Conservation (phyloP, 2,888 invertebrate genomes). For the Prosapia bicincta region DNA sequence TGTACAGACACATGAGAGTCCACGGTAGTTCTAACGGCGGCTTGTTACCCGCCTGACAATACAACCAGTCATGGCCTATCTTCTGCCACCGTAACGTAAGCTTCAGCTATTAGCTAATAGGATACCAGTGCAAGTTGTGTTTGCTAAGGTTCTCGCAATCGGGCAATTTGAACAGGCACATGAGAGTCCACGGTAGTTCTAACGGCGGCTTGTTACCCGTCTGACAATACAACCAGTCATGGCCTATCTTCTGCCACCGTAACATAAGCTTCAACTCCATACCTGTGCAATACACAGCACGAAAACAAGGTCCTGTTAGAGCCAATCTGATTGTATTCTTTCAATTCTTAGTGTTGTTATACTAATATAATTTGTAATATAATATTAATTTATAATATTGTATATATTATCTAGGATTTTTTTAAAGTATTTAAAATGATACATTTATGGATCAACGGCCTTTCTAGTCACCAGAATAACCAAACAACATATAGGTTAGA, state of each 20-base stretch:
- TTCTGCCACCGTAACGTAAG: neutral
- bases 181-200: conserved; percentile 88
- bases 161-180: conserved; percentile 97
- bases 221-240: conserved; percentile 20
- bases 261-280: neutral
- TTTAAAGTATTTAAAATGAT: too few relatives aligned
- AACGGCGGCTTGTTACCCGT: conserved; percentile 37
- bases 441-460: too few relatives aligned
- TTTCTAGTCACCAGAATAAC: too few relatives aligned
- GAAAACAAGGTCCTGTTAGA: too few relatives aligned
- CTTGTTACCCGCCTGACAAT: conserved; percentile 28
- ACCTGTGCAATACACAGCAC: too few relatives aligned
- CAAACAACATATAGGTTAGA: too few relatives aligned
- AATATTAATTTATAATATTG: too few relatives aligned
- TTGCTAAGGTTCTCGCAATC: conserved; percentile 95
- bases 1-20: conserved; percentile 98
- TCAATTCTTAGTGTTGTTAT: too few relatives aligned
- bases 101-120: too few relatives aligned
- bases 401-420: too few relatives aligned
- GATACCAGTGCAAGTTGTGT: conserved; percentile 97
- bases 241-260: neutral
- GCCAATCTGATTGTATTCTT: too few relatives aligned
- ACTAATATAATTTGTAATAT: too few relatives aligned
- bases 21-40: conserved; percentile 66
- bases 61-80: conserved; percentile 4